phyloP scores from a whole-genome alignment of 2,888 invertebrate genomes.

The Cataglyphis cursor region DNA sequence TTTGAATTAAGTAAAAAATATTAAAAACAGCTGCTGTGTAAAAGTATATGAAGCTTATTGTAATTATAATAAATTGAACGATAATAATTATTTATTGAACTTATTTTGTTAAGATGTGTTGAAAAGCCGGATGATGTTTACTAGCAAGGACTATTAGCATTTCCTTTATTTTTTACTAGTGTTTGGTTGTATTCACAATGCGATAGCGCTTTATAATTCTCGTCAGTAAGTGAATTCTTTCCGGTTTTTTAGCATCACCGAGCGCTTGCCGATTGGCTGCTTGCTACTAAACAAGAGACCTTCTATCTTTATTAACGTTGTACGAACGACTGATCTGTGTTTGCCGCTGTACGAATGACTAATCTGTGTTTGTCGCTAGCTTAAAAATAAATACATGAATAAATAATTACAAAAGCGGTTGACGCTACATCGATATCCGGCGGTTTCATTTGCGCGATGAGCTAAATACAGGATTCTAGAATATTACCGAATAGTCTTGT shows the following conservation, averaged over 20 bases:
- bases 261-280: background rate
- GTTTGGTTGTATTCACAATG: background rate
- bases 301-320: background rate
- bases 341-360: background rate
- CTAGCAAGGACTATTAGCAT: slow-evolving; percentile 4
- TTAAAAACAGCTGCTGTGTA: background rate
- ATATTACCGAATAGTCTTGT: background rate
- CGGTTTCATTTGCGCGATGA: background rate
- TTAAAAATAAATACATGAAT: slow-evolving; percentile 8
- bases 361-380: background rate
- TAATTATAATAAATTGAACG: background rate
- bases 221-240: background rate
- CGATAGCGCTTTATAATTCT: slow-evolving; percentile 21
- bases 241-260: background rate
- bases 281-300: background rate
- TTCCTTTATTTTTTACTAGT: slow-evolving; percentile 27
- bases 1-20: background rate
- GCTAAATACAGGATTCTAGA: background rate
- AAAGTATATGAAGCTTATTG: background rate
- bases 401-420: background rate
- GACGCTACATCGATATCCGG: background rate
- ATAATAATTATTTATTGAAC: background rate
- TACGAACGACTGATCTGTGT: background rate
- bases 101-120: background rate
- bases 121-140: background rate